Evolutionary conservation across 2,888 invertebrate species (phyloP), one percentile per base, ranked within the genome.

Genomic region (Anoplius nigerrimus): DNA sequence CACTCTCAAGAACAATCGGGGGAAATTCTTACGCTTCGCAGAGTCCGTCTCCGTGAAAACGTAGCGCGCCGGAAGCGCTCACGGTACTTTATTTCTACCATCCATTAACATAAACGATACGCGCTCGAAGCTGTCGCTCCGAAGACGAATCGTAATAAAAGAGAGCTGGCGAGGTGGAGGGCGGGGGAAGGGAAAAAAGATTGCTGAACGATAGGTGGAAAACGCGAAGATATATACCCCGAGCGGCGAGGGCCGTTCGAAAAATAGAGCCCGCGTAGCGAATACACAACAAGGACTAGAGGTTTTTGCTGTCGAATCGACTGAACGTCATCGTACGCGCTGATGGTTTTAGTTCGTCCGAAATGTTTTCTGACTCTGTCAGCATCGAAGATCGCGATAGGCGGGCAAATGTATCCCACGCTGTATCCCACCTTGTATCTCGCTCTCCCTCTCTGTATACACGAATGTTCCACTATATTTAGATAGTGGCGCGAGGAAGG

Each of bases 331-430:
- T 66, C 65, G 60, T 53, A 54, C 21, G 65, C 65, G 18, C 46
- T 61, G 65, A 60, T 60, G 61, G 65, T 54, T 53, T 53, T 54
- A 65, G 65, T 48, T 46, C 54, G 65, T 54, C n/a, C 65, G 65
- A 66, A 66, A 66, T 66, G 62, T 66, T 66, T 66, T 66, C 66
- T 55, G 62, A 66, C 55, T 62, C 53, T 58, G 67, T 53, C 63
- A 57, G 58, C 65, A 69, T 61, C 61, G 69, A 66, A 69, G 66
- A 69, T 69, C 55, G 65, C 61, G 66, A 69, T 69, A 65, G 61
- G 51, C 57, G n/a, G 56, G n/a, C 45, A 16, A 48, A 48, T 53
- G 24, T 21, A 53, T 24, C 53, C 15, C 53, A 8, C 15, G 15
- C 16, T 55, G 18, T 55, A 16, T 27, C 6, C 55, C 34, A 1